These are phyloP conservation scores for Takifugu ocellatus DNA, from an alignment of 2,797 vertebrate genomes.

Conservation along the genomic window DNA sequence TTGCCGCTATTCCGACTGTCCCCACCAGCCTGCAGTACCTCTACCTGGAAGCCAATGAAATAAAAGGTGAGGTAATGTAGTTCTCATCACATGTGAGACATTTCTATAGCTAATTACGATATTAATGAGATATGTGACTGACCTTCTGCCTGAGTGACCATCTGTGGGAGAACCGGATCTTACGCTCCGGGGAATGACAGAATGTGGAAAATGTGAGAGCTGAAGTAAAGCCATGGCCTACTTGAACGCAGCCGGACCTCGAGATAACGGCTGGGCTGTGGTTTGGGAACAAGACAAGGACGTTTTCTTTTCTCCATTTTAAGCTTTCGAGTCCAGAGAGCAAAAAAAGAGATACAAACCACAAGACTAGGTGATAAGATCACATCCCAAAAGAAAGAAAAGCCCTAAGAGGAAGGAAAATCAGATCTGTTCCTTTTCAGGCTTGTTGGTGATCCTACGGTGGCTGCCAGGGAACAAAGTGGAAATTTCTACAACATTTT, in stretches of 20 bases:
- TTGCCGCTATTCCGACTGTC: conserved; percentile 65
- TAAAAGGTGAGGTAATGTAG: conserved; percentile 64
- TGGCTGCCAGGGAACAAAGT: no score
- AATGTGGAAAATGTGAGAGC: conserved; percentile 44
- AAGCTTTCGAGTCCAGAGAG: no score
- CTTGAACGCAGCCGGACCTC: conserved; percentile 5
- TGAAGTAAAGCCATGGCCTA: conserved; percentile 1
- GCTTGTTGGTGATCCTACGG: no score
- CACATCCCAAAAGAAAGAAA: no score
- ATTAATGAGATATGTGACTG: conserved; percentile 6
- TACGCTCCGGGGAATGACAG: conserved; percentile 13
- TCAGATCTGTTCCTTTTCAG: no score
- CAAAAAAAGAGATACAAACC: background rate
- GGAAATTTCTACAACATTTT: no score
- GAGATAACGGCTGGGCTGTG: conserved; percentile 4
- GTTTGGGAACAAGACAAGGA: conserved; percentile 1
- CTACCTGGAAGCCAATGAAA: conserved; percentile 78
- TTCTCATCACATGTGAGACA: background rate
- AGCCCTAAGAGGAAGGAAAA: no score
- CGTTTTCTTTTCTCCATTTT: no score
- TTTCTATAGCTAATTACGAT: background rate
- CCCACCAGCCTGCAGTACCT: conserved; percentile 74
- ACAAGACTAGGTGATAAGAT: conserved; percentile 11
- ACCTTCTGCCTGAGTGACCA: conserved; percentile 2
- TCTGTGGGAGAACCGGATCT: conserved; percentile 9